These are phyloP conservation scores for Eucera pruinosa DNA, from an alignment of 2,888 invertebrate genomes.

Conservation along the genomic window DNA sequence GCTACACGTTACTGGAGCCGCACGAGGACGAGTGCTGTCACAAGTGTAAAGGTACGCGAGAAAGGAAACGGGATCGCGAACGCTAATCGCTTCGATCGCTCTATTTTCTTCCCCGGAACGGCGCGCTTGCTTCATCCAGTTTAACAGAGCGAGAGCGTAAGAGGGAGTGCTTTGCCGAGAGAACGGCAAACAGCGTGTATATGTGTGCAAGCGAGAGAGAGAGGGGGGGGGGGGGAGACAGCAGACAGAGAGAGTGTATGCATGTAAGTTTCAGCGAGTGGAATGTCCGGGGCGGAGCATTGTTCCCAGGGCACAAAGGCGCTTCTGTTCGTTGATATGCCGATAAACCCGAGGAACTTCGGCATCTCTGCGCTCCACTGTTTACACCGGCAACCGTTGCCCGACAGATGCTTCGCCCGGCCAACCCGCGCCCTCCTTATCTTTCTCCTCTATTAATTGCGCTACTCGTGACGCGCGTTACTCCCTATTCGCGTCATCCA, in stretches of 20 bases:
- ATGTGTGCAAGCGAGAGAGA: background rate
- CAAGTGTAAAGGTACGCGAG: constrained; percentile 90
- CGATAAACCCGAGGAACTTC: constrained; percentile 70
- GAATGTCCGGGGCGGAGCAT: constrained; percentile 62
- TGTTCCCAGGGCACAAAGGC: constrained; percentile 71
- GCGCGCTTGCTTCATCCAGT: background rate
- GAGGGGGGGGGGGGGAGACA: background rate
- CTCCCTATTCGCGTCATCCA: constrained; percentile 29
- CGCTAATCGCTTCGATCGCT: background rate
- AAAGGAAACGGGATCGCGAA: too few species aligned
- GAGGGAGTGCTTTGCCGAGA: too few species aligned
- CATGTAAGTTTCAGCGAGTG: constrained; percentile 33
- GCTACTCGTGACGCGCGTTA: constrained; percentile 73
- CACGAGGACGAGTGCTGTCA: constrained; percentile 92
- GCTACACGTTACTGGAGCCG: constrained; percentile 90
- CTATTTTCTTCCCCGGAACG: background rate
- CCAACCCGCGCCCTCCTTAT: constrained; percentile 64
- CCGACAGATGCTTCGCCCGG: constrained; percentile 72
- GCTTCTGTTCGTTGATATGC: constrained; percentile 67
- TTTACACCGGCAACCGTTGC: constrained; percentile 57
- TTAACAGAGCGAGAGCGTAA: background rate
- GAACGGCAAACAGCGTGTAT: too few species aligned
- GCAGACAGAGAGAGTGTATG: constrained; percentile 6
- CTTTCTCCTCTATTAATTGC: constrained; percentile 75
- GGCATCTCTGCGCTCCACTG: constrained; percentile 54